Conservation (phyloP, 2,797 vertebrate species). For the Coregonus ussuriensis region DNA sequence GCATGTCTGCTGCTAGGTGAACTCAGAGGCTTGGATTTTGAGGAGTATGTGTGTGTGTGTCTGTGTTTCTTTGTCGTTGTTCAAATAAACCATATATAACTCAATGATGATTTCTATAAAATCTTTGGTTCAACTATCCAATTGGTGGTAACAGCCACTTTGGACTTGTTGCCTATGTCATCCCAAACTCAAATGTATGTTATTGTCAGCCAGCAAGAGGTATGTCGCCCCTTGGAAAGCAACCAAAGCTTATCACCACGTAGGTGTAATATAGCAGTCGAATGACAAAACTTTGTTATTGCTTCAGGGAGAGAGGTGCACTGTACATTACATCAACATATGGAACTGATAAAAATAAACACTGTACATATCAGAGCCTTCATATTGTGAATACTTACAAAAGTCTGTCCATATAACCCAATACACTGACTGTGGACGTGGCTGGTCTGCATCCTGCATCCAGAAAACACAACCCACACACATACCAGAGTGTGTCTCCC, state of each 20-base stretch:
- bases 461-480: conserved; percentile 66
- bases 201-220: background rate
- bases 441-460: conserved; percentile 58
- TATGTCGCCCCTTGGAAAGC: background rate
- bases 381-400: conserved; percentile 56
- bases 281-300: background rate
- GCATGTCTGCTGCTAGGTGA: conserved; percentile 2
- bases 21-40: background rate
- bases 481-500: conserved; percentile 58
- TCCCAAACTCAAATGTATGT: background rate
- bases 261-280: background rate
- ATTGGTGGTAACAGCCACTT: background rate
- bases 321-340: background rate
- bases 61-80: background rate
- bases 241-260: background rate
- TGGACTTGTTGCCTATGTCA: background rate
- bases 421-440: conserved; percentile 45
- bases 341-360: conserved; percentile 2
- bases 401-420: conserved; percentile 53
- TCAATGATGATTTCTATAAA: no score
- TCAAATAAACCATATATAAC: no score
- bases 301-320: background rate
- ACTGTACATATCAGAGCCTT: conserved; percentile 28
- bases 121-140: background rate
- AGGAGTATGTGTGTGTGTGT: background rate